Base-by-base conservation (phyloP, 35 echinoderm and acorn worm genomes). In the Apostichopus japonicus region DNA sequence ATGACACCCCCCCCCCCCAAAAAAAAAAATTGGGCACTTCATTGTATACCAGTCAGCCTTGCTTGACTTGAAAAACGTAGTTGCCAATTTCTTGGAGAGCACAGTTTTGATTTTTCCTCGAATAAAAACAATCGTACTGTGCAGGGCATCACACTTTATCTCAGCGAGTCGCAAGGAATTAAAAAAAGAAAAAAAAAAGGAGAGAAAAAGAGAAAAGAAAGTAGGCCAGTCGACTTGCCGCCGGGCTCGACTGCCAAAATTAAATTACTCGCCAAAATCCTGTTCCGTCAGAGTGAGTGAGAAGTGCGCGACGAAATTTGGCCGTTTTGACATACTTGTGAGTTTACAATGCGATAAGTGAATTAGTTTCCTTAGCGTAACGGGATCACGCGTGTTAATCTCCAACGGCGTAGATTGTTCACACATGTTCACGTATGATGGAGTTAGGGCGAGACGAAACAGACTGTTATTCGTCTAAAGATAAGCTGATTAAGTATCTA, bases 141-240 rank as follows among this genome's bases (percentile, higher is more conserved):
- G 33, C 33, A 44, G 33, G 33, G 33, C 33, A 44, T 44, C 33
- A 44, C 33, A 44, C 33, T 44, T 44, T 44, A 44, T 44, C 33
- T 44, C 33, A 44, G 33, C 33, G 2, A 44, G 33, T 44, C 33
- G 2, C 33, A 44, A 44, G 33, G 33, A 44, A 44, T 33, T 33
- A 33, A 33, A 33, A 33, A 33, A 33, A n/a, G n/a, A n/a, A n/a
- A n/a, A n/a, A n/a, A n/a, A n/a, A 33, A 33, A 1, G 27, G 27
- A 44, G 33, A 44, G 33, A 44, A 44, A 44, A 3, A 44, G 33
- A 44, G 33, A 44, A 44, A 44, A 44, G 33, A 44, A 84, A 84
- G 81, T 84, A 84, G 81, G 81, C n/a, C 81, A 84, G 23, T 54
- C 81, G 81, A 84, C 81, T 53, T 57, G 81, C 81, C 81, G 81